Base-by-base conservation (phyloP, 2,113 vertebrate species). In the Nerophis lumbriciformis region DNA sequence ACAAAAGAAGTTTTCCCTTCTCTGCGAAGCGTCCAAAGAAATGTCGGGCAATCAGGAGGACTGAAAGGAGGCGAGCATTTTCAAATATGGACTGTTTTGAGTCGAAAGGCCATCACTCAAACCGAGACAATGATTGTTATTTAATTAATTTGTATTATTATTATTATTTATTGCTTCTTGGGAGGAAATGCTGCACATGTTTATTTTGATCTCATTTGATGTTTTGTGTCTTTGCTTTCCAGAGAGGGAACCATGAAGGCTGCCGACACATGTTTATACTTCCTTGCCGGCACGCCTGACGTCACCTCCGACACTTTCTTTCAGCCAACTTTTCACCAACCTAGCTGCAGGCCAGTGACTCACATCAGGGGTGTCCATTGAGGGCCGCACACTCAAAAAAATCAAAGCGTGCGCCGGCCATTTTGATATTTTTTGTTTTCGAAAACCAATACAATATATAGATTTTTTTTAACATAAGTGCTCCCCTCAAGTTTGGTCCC, bases 91-190 rank as follows among this genome's bases (percentile, higher is more conserved):
- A 80, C 68, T 71, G 71, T 45, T 81, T 85, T 81, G 84, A 77
- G 75, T 84, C 83, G 65, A 71, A 64, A 81, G 8, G 38, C 21
- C 72, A 71, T 83, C 79, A 55, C 79, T 48, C 19, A 63, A 68
- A 71, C 62, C 45, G 63, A 87, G 82, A 84, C 78, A 70, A 76
- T 84, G 84, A 88, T 86, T 88, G 83, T 88, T 89, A 85, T 88
- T 89, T 84, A 83, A 82, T 79, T 15, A 36, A n/a, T 82, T 83
- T 82, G 72, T 61, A 66, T 73, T 83, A 14, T 82, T 19, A 37
- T 76, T 82, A 55, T 82, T 80, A 85, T 89, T 85, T 89, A 86
- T 87, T 86, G 75, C 16, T 72, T 72, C 53, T 69, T 1, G 68
- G 66, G 77, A 77, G 6, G 72, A 76, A 72, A 78, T 77, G 81